These are phyloP conservation scores for Lagenorhynchus albirostris DNA, from an alignment of 2,113 vertebrate genomes.

Conservation along the genomic window DNA sequence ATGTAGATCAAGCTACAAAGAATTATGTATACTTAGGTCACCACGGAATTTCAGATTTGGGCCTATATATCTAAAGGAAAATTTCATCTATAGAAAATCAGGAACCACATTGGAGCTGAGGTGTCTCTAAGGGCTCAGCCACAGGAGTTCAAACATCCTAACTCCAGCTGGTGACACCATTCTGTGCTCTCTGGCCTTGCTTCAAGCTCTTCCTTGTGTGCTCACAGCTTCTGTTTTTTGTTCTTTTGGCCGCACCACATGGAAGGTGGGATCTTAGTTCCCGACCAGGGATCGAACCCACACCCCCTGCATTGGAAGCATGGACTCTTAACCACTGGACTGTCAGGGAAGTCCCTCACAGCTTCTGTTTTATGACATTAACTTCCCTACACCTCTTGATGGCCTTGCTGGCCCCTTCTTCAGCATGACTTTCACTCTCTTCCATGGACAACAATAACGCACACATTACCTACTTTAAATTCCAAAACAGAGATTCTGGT, in stretches of 20 bases:
- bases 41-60: not conserved
- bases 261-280: not conserved
- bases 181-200: not conserved
- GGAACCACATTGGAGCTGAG: not conserved
- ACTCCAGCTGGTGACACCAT: not conserved
- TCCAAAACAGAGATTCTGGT: not conserved
- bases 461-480: not conserved
- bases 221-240: not conserved
- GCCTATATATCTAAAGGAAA: not conserved
- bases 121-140: not conserved
- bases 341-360: not conserved
- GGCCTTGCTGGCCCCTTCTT: not conserved
- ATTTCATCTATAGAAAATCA: not conserved
- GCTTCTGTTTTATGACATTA: not conserved
- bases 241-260: not conserved
- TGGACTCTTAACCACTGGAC: not conserved
- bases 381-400: not conserved
- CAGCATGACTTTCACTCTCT: not conserved
- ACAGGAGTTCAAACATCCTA: not conserved
- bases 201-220: not conserved
- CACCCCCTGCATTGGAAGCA: not conserved
- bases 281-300: not conserved
- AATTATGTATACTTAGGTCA: not conserved
- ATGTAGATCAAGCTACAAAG: not conserved
- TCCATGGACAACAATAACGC: not conserved